phyloP scores from a whole-genome alignment of 2,797 vertebrate species.

The Peromyscus aztecus region DNA sequence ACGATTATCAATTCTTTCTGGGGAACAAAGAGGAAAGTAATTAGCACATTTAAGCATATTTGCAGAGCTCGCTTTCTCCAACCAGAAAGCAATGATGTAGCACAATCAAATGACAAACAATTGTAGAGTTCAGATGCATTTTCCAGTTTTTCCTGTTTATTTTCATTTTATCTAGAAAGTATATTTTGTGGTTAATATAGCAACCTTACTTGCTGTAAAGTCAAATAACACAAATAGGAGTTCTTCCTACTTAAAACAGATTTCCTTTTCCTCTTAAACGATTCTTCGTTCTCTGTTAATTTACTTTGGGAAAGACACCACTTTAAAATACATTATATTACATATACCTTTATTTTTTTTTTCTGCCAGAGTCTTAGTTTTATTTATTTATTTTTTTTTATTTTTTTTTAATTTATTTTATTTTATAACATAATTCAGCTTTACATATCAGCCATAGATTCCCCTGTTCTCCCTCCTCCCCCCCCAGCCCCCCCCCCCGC shows the following conservation, averaged over 20 bases:
- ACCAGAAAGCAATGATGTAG: neutral
- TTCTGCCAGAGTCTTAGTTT: no score
- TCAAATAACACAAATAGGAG: neutral
- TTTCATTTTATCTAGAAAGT: neutral
- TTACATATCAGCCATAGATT: no score
- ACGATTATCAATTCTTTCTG: conserved; percentile 29
- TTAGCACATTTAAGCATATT: neutral
- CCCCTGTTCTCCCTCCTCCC: no score
- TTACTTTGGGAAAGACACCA: neutral
- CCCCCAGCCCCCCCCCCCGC: no score
- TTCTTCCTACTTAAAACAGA: neutral
- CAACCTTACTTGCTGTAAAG: neutral
- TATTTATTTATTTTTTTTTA: no score
- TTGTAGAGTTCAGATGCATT: neutral
- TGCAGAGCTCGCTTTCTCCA: conserved; percentile 15
- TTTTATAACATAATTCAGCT: no score
- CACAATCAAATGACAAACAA: conserved; percentile 15
- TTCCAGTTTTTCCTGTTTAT: conserved; percentile 1
- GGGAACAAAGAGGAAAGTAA: neutral
- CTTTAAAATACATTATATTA: neutral
- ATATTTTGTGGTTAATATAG: conserved; percentile 53
- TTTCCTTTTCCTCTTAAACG: neutral
- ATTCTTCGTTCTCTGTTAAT: neutral
- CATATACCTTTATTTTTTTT: no score
- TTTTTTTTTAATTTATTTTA: no score